Evolutionary conservation across 2,797 vertebrate genomes (phyloP).

Genomic region (Linurgus olivaceus): DNA sequence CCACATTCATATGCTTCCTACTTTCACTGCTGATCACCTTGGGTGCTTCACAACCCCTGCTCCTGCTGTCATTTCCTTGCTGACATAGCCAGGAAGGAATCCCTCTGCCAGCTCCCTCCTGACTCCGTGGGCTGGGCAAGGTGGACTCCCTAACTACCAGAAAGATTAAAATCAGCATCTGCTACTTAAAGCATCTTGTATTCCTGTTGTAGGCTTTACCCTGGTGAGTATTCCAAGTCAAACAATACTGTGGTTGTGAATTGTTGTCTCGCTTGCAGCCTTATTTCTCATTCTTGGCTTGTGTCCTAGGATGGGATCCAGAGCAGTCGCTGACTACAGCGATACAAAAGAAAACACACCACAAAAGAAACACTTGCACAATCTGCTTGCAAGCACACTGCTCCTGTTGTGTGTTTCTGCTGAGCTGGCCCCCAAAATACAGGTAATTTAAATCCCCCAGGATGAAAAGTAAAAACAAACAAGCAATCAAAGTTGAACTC

Average conservation of each 20-base stretch:
- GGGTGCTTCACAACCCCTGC: not conserved
- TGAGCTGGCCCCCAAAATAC: not conserved
- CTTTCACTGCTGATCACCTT: not conserved
- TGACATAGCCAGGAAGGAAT: conserved; percentile 15
- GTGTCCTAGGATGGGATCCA: conserved; percentile 28
- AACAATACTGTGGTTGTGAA: conserved; percentile 44
- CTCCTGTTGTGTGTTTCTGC: not conserved
- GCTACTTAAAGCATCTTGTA: conserved; percentile 35
- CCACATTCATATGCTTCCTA: not conserved
- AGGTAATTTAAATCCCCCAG: not conserved
- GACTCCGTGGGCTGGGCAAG: not conserved
- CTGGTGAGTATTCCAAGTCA: conserved; percentile 10
- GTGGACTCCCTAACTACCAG: conserved; percentile 1
- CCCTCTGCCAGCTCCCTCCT: not conserved
- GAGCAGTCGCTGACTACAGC: conserved; percentile 3
- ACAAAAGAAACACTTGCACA: conserved; percentile 33
- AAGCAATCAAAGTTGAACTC: not conserved
- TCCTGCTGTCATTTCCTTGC: not conserved
- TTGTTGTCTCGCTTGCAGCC: conserved; percentile 40
- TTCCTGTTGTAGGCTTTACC: conserved; percentile 11
- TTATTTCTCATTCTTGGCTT: conserved; percentile 47
- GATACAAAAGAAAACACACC: conserved; percentile 2
- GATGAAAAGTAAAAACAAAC: not conserved
- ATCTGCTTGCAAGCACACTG: not conserved
- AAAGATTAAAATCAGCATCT: conserved; percentile 31